Percentiles rank a stretch among this genome's conserved stretches.
These are phyloP conservation scores for Dicrostonyx torquatus DNA, from an alignment of 2,797 vertebrate genomes.

Conservation along the genomic window DNA sequence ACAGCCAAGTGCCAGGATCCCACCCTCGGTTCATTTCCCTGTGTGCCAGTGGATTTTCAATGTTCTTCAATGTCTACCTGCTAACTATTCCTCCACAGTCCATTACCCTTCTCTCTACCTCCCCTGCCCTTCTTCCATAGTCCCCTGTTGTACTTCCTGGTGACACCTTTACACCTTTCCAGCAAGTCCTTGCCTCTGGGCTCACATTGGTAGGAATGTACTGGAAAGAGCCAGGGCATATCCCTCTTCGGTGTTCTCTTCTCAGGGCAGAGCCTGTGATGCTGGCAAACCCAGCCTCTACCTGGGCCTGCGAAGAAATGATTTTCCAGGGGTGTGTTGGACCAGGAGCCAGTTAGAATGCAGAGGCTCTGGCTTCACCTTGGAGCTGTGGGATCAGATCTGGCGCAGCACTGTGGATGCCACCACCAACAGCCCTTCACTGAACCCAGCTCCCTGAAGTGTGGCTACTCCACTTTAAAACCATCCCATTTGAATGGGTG, in stretches of 20 bases:
- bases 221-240: background rate
- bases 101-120: background rate
- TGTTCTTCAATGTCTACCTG: background rate
- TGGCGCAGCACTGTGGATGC: background rate
- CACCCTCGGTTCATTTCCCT: no score
- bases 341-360: background rate
- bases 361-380: no score
- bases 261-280: background rate
- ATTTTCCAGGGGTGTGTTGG: accelerated
- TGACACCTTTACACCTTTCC: background rate
- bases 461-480: background rate
- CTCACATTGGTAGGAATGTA: background rate
- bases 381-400: background rate
- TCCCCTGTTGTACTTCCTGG: background rate
- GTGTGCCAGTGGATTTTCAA: background rate
- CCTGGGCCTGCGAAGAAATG: background rate
- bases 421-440: background rate
- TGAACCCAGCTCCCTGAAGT: background rate
- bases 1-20: background rate
- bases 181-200: background rate
- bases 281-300: accelerated
- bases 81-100: background rate
- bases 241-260: background rate
- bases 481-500: background rate
- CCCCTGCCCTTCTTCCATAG: background rate